phyloP scores from a whole-genome alignment of 1,140 invertebrate species.

The Temnothorax longispinosus region DNA sequence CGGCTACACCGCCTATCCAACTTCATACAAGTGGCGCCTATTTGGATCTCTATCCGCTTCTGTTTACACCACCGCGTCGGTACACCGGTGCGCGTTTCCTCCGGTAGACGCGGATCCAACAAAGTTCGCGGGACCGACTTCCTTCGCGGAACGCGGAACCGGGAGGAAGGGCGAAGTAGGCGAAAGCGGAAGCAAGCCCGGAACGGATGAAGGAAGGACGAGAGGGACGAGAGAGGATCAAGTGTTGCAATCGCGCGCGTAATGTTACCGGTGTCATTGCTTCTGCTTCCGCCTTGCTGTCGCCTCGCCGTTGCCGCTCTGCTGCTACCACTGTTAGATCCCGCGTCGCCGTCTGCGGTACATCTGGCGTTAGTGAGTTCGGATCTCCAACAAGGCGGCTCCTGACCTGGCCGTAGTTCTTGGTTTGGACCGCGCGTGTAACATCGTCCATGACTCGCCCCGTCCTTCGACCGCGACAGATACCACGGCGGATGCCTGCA shows the following conservation, averaged over 20 bases:
- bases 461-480: neutral
- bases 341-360: constrained; percentile 71
- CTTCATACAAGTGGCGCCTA: constrained; percentile 61
- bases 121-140: constrained; percentile 65
- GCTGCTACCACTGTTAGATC: constrained; percentile 50
- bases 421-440: neutral
- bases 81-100: constrained; percentile 53
- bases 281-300: constrained; percentile 40
- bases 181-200: neutral
- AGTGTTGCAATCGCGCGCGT: constrained; percentile 38
- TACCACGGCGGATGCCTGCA: neutral
- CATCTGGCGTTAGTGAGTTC: constrained; percentile 74
- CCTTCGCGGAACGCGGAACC: constrained; percentile 58
- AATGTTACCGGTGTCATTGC: constrained; percentile 40
- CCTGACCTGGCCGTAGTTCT: constrained; percentile 4
- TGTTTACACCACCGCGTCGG: constrained; percentile 66
- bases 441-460: neutral
- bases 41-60: constrained; percentile 65
- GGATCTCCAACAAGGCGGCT: neutral
- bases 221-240: constrained; percentile 40
- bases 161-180: constrained; percentile 13
- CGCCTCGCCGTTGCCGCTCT: neutral
- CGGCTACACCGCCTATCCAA: constrained; percentile 53
- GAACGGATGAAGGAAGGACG: constrained; percentile 33
- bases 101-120: constrained; percentile 22